Evolutionary conservation across 92 coral and sea anemone genomes (phyloP).

Genomic region (Phenganax subtilis): DNA sequence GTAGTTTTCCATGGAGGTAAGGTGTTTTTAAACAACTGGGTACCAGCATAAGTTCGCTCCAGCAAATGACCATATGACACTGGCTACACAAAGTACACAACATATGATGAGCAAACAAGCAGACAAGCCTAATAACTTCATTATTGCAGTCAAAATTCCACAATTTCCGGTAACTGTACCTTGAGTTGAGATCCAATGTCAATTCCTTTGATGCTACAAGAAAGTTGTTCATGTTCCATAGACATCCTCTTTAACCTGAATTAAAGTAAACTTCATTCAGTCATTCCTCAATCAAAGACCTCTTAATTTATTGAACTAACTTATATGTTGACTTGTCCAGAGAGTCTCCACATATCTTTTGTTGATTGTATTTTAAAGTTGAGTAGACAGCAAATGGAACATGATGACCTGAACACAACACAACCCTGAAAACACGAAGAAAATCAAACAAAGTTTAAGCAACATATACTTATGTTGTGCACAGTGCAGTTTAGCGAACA

Average conservation of each 20-base stretch:
- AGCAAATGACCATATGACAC: conserved; percentile 91
- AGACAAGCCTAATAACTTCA: not conserved
- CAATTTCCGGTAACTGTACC: conserved; percentile 34
- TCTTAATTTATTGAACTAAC: not conserved
- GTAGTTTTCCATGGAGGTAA: conserved; percentile 9
- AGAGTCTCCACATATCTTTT: conserved; percentile 68
- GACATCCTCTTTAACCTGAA: conserved; percentile 49
- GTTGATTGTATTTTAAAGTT: conserved; percentile 71
- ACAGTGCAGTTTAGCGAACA: no score
- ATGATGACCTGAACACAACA: conserved; percentile 72
- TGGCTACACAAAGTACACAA: conserved; percentile 45
- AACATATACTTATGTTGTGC: no score
- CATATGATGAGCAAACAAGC: not conserved
- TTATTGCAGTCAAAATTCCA: not conserved
- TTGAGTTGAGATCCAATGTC: conserved; percentile 64
- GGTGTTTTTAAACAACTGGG: not conserved
- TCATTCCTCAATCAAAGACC: not conserved
- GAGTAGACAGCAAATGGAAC: conserved; percentile 82
- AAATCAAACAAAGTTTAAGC: not conserved
- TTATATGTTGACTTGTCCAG: conserved; percentile 63
- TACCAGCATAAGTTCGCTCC: conserved; percentile 45
- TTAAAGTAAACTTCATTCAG: not conserved
- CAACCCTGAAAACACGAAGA: conserved; percentile 53
- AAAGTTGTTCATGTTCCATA: conserved; percentile 33
- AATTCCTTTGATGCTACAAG: conserved; percentile 67